A percentile compares a stretch with the other conserved stretches of the same genome.
These are phyloP conservation scores for Tetramorium bicarinatum DNA, from an alignment of 2,888 invertebrate species.

Conservation along the genomic window DNA sequence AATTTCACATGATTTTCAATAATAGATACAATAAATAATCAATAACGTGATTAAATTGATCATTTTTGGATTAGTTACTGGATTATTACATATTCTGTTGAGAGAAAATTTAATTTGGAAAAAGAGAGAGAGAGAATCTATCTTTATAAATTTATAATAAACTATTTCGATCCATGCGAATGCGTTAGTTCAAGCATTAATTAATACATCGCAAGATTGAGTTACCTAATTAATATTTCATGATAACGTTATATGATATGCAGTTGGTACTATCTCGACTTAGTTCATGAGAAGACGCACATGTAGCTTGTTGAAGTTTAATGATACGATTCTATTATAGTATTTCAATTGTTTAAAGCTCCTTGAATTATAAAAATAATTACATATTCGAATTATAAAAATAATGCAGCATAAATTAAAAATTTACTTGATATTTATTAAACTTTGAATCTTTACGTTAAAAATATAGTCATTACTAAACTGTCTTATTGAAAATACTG, in stretches of 20 bases:
- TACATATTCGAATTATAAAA: background rate
- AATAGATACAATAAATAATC: background rate
- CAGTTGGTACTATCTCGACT: background rate
- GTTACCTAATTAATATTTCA: constrained; percentile 39
- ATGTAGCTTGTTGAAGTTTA: background rate
- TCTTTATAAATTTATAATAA: constrained; percentile 24
- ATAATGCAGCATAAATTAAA: background rate
- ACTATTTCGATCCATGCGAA: background rate
- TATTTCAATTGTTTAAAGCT: background rate
- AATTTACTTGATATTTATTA: background rate
- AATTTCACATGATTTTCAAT: background rate
- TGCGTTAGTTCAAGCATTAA: background rate
- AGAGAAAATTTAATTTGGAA: background rate
- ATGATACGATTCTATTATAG: background rate
- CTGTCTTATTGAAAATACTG: background rate
- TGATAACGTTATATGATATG: background rate
- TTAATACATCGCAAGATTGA: constrained; percentile 28
- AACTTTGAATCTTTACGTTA: background rate
- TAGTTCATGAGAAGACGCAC: background rate
- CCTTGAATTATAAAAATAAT: background rate
- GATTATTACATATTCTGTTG: background rate
- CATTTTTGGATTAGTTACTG: background rate
- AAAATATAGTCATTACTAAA: background rate
- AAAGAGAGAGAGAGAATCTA: too few relatives aligned
- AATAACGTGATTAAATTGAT: background rate